These are phyloP conservation scores for Urocynchramus pylzowi DNA, from an alignment of 2,113 vertebrate species.

Conservation along the genomic window DNA sequence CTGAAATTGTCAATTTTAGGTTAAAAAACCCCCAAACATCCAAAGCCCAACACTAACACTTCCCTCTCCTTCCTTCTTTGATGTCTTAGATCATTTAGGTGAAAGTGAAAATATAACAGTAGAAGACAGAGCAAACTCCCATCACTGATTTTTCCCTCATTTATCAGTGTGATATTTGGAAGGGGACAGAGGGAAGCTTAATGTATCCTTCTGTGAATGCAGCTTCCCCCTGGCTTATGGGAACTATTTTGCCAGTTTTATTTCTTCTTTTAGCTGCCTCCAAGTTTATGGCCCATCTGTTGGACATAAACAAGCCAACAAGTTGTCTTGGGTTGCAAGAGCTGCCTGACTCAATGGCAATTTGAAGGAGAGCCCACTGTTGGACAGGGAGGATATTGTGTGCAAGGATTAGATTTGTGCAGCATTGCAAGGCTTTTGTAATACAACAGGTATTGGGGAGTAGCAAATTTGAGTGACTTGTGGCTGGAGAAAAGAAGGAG, in stretches of 20 bases:
- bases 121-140: neutral
- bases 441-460: neutral
- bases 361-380: neutral
- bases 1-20: neutral
- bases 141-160: neutral
- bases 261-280: neutral
- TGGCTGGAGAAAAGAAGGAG: neutral
- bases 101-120: neutral
- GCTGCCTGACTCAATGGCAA: neutral
- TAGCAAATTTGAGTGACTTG: neutral
- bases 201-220: neutral
- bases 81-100: neutral
- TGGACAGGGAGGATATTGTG: neutral
- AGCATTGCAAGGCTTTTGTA: neutral
- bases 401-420: neutral
- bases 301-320: neutral
- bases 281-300: neutral
- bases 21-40: neutral
- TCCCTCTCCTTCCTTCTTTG: neutral
- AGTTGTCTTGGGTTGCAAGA: neutral
- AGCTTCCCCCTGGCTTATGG: neutral
- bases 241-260: neutral
- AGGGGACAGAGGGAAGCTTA: neutral
- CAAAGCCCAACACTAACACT: neutral
- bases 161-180: neutral